Conservation (phyloP, 2,797 vertebrate genomes). For the Orestias chungarensis region DNA sequence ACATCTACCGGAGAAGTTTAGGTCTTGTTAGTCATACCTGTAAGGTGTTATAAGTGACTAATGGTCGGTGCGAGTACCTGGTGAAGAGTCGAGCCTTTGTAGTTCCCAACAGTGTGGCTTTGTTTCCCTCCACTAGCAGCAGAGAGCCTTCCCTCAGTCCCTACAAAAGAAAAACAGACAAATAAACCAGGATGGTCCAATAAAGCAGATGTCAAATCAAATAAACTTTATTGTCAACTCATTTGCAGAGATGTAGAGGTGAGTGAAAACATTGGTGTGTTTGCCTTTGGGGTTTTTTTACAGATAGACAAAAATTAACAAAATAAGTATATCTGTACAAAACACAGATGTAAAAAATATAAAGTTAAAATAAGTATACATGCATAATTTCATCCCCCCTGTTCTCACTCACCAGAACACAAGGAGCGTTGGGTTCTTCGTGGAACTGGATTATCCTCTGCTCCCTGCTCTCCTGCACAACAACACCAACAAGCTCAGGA, state of each 20-base stretch:
- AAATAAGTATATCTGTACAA: no score
- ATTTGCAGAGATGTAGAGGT: no score
- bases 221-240: no score
- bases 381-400: no score
- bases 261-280: no score
- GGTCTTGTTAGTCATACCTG: not conserved
- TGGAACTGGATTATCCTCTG: conserved; percentile 87
- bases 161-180: conserved; percentile 57
- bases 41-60: not conserved
- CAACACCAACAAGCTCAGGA: conserved; percentile 2
- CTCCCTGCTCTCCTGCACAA: conserved; percentile 84
- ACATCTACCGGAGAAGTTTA: not conserved
- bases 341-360: no score
- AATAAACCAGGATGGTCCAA: rapidly evolving
- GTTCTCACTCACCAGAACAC: conserved; percentile 79
- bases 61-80: conserved; percentile 71
- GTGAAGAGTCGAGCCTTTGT: conserved; percentile 84
- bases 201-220: not conserved
- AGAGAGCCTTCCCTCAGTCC: conserved; percentile 86
- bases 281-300: no score
- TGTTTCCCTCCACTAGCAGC: conserved; percentile 87
- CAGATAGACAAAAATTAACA: no score
- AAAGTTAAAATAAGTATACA: no score
- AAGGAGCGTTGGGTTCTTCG: conserved; percentile 81
- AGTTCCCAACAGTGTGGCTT: conserved; percentile 82